These are phyloP conservation scores for Chrysoperla carnea DNA, from an alignment of 1,140 invertebrate genomes.

Conservation along the genomic window DNA sequence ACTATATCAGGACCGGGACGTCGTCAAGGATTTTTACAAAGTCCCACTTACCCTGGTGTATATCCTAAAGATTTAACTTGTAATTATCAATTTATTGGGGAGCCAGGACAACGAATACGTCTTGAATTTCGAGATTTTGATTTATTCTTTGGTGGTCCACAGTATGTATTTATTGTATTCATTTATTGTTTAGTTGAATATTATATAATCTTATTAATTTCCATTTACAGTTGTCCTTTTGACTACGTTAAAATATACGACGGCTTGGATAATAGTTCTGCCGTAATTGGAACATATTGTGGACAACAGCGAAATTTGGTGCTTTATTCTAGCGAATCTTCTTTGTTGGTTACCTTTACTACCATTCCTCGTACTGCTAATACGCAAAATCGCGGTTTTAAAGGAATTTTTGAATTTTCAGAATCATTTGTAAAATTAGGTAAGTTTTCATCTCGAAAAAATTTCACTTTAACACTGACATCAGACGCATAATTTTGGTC, in stretches of 20 bases:
- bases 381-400: conserved; percentile 87
- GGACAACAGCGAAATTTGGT: conserved; percentile 92
- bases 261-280: conserved; percentile 65
- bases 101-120: conserved; percentile 74
- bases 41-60: conserved; percentile 95
- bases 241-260: conserved; percentile 95
- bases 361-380: conserved; percentile 77
- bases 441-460: conserved; percentile 25
- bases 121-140: conserved; percentile 97
- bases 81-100: conserved; percentile 87
- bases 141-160: conserved; percentile 93
- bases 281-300: conserved; percentile 93
- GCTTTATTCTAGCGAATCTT: conserved; percentile 80
- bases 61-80: conserved; percentile 94
- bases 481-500: too few species aligned
- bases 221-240: conserved; percentile 79
- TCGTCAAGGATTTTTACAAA: conserved; percentile 69
- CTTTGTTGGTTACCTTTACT: conserved; percentile 75
- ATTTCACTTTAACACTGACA: too few species aligned
- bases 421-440: conserved; percentile 92
- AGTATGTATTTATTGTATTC: conserved; percentile 56
- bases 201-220: conserved; percentile 5
- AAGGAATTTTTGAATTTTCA: conserved; percentile 90
- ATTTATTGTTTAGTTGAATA: not conserved
- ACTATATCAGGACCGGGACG: conserved; percentile 57